Base-by-base conservation (phyloP, 2,888 invertebrate genomes). In the Ectobius pallidus region DNA sequence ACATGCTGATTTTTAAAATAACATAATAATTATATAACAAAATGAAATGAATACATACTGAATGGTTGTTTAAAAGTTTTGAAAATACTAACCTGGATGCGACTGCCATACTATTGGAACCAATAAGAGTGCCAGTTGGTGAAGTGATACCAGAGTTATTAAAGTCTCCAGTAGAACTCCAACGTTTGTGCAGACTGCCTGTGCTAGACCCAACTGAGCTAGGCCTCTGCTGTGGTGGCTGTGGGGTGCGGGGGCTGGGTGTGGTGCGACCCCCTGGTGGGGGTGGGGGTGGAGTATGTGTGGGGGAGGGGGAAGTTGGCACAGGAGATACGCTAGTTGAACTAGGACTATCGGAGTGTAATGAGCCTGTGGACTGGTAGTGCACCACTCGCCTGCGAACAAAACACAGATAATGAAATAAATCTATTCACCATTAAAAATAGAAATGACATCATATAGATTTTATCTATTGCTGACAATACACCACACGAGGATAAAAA, bases 91-190 rank as follows among this genome's bases (percentile, higher is more conserved):
- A 82, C 87, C 87, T 84, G 76, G 84, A 81, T 74, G 84, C 81
- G 78, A 82, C 58, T 3, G 70, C 70, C 70, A 73, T 67, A 32
- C 46, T 42, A 7, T 30, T 70, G 27, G 65, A 44, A 30, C 27
- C n/a, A 18, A 58, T 32, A 7, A 58, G 27, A 30, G n/a, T 65
- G 9, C 44, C 30, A 22, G 55, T 63, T 11, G 70, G 58, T n/a
- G 70, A 67, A n/a, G 73, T 72, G 46, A 74, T 73, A 61, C 75
- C 71, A 58, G 69, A 75, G 68, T 88, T 84, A 79, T 90, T 90
- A 85, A 94, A 94, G 85, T 94, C 94, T 3, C 93, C 92, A 0
- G 93, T 93, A 22, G 93, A 93, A 80, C 89, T 93, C 94, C 94
- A 94, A 72, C 93, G 84, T 83, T 93, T 93, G 73, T 85, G 87